A percentile compares a stretch with the other conserved stretches of the same genome.
Conservation (phyloP, 1,140 invertebrate species). For the Scaptomyza hsui region DNA sequence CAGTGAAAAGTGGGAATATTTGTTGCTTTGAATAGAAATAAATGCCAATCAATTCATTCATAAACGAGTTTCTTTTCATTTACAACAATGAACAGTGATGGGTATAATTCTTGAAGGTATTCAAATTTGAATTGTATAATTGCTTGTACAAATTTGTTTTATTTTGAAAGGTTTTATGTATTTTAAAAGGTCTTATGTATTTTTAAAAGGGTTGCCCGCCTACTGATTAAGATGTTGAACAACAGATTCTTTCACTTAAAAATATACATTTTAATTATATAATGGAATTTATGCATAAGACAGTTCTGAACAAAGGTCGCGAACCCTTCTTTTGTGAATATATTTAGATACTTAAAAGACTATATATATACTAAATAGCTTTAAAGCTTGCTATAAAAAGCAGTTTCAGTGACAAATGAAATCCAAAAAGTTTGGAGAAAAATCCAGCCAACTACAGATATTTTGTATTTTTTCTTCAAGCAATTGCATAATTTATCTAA, state of each 20-base stretch:
- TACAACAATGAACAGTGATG: background rate
- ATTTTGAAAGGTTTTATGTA: background rate
- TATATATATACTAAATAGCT: background rate
- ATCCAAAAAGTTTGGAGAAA: background rate
- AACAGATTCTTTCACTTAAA: background rate
- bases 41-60: constrained; percentile 23
- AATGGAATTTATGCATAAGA: background rate
- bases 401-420: background rate
- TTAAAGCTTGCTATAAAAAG: background rate
- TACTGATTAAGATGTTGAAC: background rate
- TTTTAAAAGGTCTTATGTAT: background rate
- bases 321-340: background rate
- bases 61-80: constrained; percentile 1
- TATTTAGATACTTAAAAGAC: too few relatives aligned
- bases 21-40: constrained; percentile 15
- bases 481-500: constrained; percentile 25
- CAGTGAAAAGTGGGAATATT: constrained; percentile 25
- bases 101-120: background rate
- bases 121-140: background rate
- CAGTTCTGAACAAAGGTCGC: background rate
- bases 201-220: background rate
- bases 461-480: background rate
- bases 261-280: background rate
- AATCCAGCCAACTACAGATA: background rate
- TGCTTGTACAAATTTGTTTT: background rate